These are phyloP conservation scores for Atherinosoma microstoma DNA, from an alignment of 2,797 vertebrate species.

Conservation along the genomic window DNA sequence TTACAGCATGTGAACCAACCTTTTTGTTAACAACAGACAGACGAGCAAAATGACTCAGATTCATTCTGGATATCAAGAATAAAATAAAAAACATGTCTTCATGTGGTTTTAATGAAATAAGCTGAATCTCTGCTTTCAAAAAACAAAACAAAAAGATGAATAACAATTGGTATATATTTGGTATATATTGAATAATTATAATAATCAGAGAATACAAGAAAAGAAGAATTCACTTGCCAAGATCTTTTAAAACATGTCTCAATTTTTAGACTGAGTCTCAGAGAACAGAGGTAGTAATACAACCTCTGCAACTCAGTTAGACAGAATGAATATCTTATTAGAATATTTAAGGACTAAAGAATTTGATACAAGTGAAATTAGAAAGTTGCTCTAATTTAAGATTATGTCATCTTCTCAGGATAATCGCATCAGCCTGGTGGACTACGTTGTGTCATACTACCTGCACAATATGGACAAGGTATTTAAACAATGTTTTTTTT, in stretches of 20 bases:
- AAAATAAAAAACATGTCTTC: not conserved
- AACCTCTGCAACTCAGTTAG: not conserved
- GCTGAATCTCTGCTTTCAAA: not conserved
- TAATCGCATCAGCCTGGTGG: conserved; percentile 90
- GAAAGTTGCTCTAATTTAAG: not conserved
- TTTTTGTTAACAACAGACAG: not conserved
- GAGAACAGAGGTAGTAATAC: not conserved
- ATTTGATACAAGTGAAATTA: not conserved
- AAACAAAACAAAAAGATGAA: not conserved
- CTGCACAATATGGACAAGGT: conserved; percentile 92
- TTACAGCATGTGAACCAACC: not conserved
- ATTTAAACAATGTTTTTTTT: conserved; percentile 29
- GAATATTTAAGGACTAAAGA: not conserved
- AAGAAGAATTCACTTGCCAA: not conserved
- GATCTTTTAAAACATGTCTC: not conserved
- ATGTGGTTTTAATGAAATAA: not conserved
- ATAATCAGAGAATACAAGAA: not conserved
- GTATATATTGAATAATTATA: not conserved
- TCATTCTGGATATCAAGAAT: not conserved
- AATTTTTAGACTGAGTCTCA: not conserved
- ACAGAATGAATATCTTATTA: not conserved
- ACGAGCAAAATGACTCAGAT: not conserved
- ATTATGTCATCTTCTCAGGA: conserved; percentile 83
- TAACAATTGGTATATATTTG: not conserved
- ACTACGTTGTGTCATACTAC: conserved; percentile 94